These are phyloP conservation scores for Notamacropus eugenii DNA, from an alignment of 2,797 vertebrate genomes.

Conservation along the genomic window DNA sequence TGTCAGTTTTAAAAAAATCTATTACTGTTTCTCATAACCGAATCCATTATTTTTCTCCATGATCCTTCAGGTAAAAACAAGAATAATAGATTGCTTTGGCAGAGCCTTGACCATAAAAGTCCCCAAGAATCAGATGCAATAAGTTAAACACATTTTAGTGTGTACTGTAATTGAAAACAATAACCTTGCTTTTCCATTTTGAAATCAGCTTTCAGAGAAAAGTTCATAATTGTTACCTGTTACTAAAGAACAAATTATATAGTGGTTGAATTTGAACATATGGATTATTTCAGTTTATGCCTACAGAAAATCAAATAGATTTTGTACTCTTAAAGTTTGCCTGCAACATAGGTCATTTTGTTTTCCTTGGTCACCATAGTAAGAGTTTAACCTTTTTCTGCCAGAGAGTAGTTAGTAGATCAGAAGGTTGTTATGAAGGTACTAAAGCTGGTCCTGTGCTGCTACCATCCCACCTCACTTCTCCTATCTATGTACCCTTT, in stretches of 20 bases:
- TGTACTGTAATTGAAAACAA: constrained; percentile 75
- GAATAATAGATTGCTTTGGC: constrained; percentile 80
- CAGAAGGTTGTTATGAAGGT: background rate
- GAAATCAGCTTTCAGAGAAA: constrained; percentile 75
- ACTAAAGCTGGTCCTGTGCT: background rate
- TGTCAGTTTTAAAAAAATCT: constrained; percentile 81
- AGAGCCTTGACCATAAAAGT: constrained; percentile 81
- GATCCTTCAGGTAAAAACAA: constrained; percentile 84
- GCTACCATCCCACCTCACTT: background rate
- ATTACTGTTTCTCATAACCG: constrained; percentile 83
- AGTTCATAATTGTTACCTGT: constrained; percentile 73
- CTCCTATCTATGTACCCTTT: background rate
- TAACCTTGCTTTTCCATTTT: constrained; percentile 80
- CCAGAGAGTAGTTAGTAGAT: background rate
- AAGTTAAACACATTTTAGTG: constrained; percentile 76
- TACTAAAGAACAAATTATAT: constrained; percentile 75
- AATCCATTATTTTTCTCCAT: constrained; percentile 82
- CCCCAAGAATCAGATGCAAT: constrained; percentile 76
- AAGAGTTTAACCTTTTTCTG: background rate
- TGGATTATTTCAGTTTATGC: constrained; percentile 51
- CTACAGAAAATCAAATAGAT: constrained; percentile 50
- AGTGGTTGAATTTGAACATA: constrained; percentile 64
- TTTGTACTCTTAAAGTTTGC: constrained; percentile 33
- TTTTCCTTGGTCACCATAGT: background rate
- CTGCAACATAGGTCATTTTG: background rate